phyloP scores from a whole-genome alignment of 2,888 invertebrate species.

The Eurytoma californica region DNA sequence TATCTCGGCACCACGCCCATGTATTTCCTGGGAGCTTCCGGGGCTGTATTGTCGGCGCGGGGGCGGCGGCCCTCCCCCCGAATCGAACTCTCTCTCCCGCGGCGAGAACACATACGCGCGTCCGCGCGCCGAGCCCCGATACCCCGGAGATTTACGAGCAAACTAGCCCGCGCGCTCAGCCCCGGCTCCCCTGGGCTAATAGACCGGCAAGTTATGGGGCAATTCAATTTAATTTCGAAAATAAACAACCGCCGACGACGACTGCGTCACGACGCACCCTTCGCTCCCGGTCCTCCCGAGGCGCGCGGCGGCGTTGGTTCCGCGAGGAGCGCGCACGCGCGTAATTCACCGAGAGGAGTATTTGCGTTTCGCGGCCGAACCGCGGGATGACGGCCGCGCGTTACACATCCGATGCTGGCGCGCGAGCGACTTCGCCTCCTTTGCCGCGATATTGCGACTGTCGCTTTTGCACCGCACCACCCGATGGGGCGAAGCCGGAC shows the following conservation, averaged over 20 bases:
- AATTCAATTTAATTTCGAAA: conserved; percentile 73
- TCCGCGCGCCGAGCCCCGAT: conserved; percentile 66
- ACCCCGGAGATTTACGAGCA: conserved; percentile 72
- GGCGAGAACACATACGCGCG: conserved; percentile 26
- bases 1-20: conserved; percentile 73
- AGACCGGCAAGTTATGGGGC: conserved; percentile 73
- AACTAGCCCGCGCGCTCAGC: conserved; percentile 67
- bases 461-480: background rate
- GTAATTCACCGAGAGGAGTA: background rate
- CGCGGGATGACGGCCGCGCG: too few relatives aligned
- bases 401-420: too few relatives aligned
- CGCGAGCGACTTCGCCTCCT: background rate
- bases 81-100: conserved; percentile 63
- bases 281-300: background rate
- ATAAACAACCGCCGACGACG: conserved; percentile 68
- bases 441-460: conserved; percentile 4
- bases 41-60: conserved; percentile 63
- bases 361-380: conserved; percentile 12
- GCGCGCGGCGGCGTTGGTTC: background rate
- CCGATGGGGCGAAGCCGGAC: background rate
- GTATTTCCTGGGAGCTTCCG: conserved; percentile 73
- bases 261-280: conserved; percentile 18
- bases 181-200: conserved; percentile 69
- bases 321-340: background rate
- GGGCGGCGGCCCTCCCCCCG: conserved; percentile 40